phyloP scores from a whole-genome alignment of 1,140 invertebrate genomes.

The Popillia japonica region DNA sequence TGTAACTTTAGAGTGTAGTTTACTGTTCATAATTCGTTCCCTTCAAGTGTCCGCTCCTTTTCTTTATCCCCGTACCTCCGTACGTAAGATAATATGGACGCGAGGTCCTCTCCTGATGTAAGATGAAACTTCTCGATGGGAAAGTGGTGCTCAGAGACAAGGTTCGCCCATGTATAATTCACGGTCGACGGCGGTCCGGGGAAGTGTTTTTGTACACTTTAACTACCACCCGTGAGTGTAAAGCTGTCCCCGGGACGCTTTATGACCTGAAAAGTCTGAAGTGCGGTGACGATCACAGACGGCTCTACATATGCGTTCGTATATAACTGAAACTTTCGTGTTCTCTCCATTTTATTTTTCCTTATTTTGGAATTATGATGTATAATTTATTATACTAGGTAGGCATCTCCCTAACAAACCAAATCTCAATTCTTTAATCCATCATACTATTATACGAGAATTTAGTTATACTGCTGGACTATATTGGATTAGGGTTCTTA shows the following conservation, averaged over 20 bases:
- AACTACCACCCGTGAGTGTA: conserved; percentile 4
- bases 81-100: neutral
- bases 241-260: conserved; percentile 12
- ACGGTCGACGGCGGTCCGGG: neutral
- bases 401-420: too few relatives aligned
- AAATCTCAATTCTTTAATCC: too few relatives aligned
- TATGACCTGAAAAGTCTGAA: conserved; percentile 14
- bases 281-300: conserved; percentile 3
- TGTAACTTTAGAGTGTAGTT: neutral
- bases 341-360: neutral
- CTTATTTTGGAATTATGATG: neutral
- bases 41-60: neutral
- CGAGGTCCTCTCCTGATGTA: neutral
- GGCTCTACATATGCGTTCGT: neutral
- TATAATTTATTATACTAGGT: neutral
- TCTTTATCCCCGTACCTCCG: neutral
- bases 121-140: neutral
- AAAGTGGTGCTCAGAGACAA: neutral
- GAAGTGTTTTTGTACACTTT: neutral
- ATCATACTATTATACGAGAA: too few relatives aligned
- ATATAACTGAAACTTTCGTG: neutral
- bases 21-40: neutral
- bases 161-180: conserved; percentile 17
- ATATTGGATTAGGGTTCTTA: too few relatives aligned
- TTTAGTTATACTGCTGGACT: too few relatives aligned